Conservation (phyloP, 2,797 vertebrate genomes). For the Pangasius djambal region DNA sequence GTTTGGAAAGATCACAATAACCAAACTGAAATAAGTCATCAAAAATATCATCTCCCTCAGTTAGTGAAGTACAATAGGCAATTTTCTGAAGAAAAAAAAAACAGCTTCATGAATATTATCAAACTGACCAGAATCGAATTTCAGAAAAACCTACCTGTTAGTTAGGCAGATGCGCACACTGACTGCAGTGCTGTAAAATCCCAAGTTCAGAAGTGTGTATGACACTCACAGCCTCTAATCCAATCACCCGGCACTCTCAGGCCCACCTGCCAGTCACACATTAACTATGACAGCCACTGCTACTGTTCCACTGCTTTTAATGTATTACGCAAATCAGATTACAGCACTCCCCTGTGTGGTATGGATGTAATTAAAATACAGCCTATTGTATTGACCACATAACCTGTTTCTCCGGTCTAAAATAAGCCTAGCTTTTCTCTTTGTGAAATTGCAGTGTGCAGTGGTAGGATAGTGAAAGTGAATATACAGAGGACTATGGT, state of each 20-base stretch:
- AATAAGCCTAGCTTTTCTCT: neutral
- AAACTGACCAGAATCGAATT: neutral
- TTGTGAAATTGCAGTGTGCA: neutral
- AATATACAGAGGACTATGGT: neutral
- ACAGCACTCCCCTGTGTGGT: neutral
- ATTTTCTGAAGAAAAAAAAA: neutral
- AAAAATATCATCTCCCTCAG: neutral
- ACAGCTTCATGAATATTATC: neutral
- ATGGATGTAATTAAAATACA: neutral
- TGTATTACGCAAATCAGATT: neutral
- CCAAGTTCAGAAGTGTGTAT: constrained; percentile 3
- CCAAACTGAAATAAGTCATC: neutral
- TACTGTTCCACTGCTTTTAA: neutral
- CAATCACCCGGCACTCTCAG: neutral
- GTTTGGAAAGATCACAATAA: too few relatives aligned
- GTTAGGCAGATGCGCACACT: neutral
- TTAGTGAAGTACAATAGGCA: neutral
- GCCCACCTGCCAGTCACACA: constrained; percentile 30
- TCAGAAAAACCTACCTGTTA: constrained; percentile 3
- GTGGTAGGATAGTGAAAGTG: neutral
- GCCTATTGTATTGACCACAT: neutral
- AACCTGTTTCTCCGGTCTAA: neutral
- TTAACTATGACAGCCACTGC: constrained; percentile 24
- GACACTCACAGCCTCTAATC: neutral
- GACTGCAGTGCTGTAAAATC: neutral